Evolutionary conservation across 2,113 vertebrate species (phyloP).

Genomic region (Herpetotheres cachinnans): DNA sequence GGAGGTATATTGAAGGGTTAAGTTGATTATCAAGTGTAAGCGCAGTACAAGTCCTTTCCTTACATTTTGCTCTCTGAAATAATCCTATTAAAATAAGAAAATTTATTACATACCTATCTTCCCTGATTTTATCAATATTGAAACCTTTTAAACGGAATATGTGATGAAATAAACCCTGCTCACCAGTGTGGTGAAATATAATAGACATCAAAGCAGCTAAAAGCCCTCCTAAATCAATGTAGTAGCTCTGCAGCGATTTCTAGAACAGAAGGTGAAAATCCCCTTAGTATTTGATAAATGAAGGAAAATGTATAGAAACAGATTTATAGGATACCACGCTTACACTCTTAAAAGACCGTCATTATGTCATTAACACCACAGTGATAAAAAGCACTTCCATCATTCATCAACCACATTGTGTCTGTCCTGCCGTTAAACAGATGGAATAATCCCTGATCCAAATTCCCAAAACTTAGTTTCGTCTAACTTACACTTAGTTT

Average conservation of each 20-base stretch:
- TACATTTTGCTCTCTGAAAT: constrained; percentile 49
- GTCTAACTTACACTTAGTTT: neutral
- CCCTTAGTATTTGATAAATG: constrained; percentile 72
- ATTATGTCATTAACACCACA: constrained; percentile 59
- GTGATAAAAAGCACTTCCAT: constrained; percentile 51
- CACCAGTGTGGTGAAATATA: constrained; percentile 72
- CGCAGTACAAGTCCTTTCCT: neutral
- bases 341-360: constrained; percentile 64
- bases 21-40: neutral
- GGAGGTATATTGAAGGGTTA: neutral
- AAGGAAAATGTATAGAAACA: constrained; percentile 62
- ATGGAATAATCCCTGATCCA: constrained; percentile 19
- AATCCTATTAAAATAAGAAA: constrained; percentile 69
- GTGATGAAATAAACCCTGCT: constrained; percentile 73
- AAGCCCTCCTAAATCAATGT: constrained; percentile 70
- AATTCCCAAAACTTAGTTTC: constrained; percentile 12
- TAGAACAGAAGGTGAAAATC: constrained; percentile 70
- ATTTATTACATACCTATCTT: constrained; percentile 68
- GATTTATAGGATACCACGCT: constrained; percentile 66
- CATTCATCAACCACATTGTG: neutral
- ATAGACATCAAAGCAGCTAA: constrained; percentile 69
- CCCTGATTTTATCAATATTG: constrained; percentile 72
- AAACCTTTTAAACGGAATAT: constrained; percentile 70
- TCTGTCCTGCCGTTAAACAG: neutral
- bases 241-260: constrained; percentile 64